A percentile compares a stretch with the other conserved stretches of the same genome.
Conservation (phyloP, 2,888 invertebrate genomes). For the Euphydryas editha region DNA sequence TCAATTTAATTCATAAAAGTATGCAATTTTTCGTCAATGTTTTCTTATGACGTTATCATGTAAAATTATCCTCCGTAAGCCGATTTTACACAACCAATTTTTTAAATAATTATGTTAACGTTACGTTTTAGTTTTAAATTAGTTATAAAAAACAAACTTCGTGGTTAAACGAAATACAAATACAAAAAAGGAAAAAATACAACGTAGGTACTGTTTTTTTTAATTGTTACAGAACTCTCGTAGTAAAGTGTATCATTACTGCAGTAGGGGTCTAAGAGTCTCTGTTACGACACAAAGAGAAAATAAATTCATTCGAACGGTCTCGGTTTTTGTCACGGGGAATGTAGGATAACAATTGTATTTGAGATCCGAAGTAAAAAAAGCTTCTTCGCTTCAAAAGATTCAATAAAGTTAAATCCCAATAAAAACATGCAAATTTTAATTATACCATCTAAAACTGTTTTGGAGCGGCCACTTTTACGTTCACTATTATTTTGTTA, state of each 20-base stretch:
- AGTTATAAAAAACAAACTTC: background rate
- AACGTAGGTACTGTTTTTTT: background rate
- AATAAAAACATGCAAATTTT: background rate
- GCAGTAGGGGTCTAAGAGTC: constrained; percentile 20
- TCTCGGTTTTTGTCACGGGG: constrained; percentile 32
- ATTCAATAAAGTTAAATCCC: background rate
- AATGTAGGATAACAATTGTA: constrained; percentile 25
- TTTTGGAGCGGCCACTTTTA: background rate
- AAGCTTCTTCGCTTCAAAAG: background rate
- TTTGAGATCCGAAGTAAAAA: background rate
- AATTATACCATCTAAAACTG: background rate
- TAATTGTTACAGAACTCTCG: background rate
- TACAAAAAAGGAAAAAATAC: background rate
- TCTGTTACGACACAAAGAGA: constrained; percentile 34
- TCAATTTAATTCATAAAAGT: too few species aligned
- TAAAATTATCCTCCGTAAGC: too few species aligned
- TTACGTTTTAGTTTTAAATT: too few species aligned
- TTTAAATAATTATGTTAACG: too few species aligned
- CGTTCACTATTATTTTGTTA: background rate
- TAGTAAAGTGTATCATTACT: constrained; percentile 30
- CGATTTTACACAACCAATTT: too few species aligned
- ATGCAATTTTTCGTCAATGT: too few species aligned
- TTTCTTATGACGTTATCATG: too few species aligned
- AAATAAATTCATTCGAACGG: constrained; percentile 28
- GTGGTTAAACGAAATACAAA: background rate